A percentile compares a stretch with the other conserved stretches of the same genome.
phyloP scores from a whole-genome alignment of 2,113 vertebrate species.

The Mellivora capensis region DNA sequence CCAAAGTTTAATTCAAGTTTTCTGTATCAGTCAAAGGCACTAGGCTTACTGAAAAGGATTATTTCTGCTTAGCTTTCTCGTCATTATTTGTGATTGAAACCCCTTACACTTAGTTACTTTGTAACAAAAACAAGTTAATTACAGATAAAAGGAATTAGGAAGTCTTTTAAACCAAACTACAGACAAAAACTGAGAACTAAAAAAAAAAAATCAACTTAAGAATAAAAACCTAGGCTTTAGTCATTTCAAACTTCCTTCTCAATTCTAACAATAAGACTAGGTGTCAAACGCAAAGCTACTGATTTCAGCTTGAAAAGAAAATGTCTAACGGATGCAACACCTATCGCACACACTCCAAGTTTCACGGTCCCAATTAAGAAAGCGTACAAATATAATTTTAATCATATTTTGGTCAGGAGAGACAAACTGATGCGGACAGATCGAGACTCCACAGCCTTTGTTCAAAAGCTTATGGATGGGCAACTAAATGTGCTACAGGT shows the following conservation, averaged over 20 bases:
- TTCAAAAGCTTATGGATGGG: constrained; percentile 72
- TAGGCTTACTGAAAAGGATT: constrained; percentile 26
- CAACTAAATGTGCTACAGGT: constrained; percentile 84
- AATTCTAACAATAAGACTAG: constrained; percentile 57
- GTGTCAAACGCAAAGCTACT: constrained; percentile 71
- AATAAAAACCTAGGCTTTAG: constrained; percentile 9
- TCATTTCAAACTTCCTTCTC: constrained; percentile 50
- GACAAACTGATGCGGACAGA: constrained; percentile 42
- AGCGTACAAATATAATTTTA: not conserved
- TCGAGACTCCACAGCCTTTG: constrained; percentile 75
- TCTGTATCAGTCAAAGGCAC: not conserved
- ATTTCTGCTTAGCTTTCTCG: constrained; percentile 20
- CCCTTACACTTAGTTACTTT: constrained; percentile 25
- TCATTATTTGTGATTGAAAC: constrained; percentile 13
- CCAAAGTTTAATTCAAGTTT: constrained; percentile 63
- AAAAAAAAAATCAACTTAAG: not conserved
- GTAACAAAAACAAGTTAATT: constrained; percentile 49
- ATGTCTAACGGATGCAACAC: not conserved
- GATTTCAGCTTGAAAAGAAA: constrained; percentile 54
- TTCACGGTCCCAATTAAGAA: not conserved
- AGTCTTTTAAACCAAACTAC: not conserved
- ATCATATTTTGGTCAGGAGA: not conserved
- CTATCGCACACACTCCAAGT: constrained; percentile 20
- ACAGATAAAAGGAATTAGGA: constrained; percentile 9
- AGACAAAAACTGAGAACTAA: constrained; percentile 24